A percentile compares a stretch with the other conserved stretches of the same genome.
These are phyloP conservation scores for Ctenochaetus hawaiiensis DNA, from an alignment of 2,797 vertebrate genomes.

Conservation along the genomic window DNA sequence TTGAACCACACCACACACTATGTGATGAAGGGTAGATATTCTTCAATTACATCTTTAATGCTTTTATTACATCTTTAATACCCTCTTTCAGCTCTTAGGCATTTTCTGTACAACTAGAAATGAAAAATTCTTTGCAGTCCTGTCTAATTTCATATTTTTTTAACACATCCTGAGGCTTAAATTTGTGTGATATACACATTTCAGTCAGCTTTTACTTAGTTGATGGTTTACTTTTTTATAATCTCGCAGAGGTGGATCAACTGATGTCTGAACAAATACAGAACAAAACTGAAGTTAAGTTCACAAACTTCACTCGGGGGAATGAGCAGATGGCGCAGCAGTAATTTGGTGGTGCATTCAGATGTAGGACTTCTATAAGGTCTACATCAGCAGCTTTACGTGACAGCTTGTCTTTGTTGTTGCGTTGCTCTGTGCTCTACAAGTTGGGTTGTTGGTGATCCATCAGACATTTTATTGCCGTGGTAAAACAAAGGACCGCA, in stretches of 20 bases:
- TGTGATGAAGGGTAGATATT: not conserved
- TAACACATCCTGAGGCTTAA: not conserved
- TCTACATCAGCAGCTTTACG: conserved; percentile 56
- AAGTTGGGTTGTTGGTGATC: conserved; percentile 57
- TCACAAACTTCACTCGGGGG: not conserved
- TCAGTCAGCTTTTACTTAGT: not conserved
- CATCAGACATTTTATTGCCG: conserved; percentile 68
- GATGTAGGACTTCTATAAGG: conserved; percentile 28
- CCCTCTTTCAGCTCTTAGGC: not conserved
- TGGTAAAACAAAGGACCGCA: conserved; percentile 62
- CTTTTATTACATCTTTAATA: not conserved
- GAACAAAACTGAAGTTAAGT: not conserved
- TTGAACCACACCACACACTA: not conserved
- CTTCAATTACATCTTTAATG: not conserved
- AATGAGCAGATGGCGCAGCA: conserved; percentile 1
- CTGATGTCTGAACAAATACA: not conserved
- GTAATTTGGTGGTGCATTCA: conserved; percentile 25
- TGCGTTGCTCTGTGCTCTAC: conserved; percentile 19
- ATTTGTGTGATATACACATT: not conserved
- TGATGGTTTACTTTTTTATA: no score
- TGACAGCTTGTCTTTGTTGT: conserved; percentile 63
- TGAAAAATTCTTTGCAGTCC: not conserved
- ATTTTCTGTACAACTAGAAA: not conserved
- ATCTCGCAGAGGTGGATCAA: not conserved
- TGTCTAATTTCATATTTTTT: not conserved